These are phyloP conservation scores for Orussus abietinus DNA, from an alignment of 1,140 invertebrate genomes.

Conservation along the genomic window DNA sequence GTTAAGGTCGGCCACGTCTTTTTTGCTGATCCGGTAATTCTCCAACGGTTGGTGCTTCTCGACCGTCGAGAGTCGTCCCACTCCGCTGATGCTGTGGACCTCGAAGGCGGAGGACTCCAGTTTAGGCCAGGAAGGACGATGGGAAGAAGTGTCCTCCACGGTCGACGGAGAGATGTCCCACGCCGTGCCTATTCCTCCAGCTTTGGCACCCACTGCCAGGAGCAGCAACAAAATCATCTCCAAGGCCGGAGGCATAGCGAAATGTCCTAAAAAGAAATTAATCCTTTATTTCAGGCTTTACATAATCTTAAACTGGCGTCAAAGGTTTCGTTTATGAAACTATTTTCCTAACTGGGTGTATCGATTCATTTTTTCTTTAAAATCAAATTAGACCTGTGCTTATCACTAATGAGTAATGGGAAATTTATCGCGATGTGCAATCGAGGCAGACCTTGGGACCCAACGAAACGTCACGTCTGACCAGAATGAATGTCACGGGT, in stretches of 20 bases:
- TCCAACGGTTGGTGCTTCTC: constrained; percentile 1
- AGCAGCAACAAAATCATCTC: constrained; percentile 14
- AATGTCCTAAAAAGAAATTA: constrained; percentile 4
- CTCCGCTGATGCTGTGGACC: constrained; percentile 31
- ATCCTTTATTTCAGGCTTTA: background rate
- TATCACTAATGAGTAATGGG: too few relatives aligned
- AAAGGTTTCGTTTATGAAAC: background rate
- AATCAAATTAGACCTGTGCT: too few relatives aligned
- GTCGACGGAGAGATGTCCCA: constrained; percentile 35
- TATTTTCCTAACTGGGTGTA: too few relatives aligned
- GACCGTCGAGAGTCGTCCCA: constrained; percentile 16
- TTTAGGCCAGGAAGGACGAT: constrained; percentile 30
- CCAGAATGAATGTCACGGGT: too few relatives aligned
- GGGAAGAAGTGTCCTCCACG: constrained; percentile 18
- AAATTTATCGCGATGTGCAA: too few relatives aligned
- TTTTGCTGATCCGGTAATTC: too few relatives aligned
- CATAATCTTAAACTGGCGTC: background rate
- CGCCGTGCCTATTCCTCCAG: constrained; percentile 32
- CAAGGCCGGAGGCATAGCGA: background rate
- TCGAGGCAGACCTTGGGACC: too few relatives aligned
- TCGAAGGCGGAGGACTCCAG: constrained; percentile 35
- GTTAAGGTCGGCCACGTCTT: too few relatives aligned
- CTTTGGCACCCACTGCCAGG: constrained; percentile 15
- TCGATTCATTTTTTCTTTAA: background rate
- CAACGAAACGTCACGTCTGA: too few relatives aligned